Evolutionary conservation across 2,797 vertebrate species (phyloP), one percentile per base, ranked within the genome.

Genomic region (Molossus alvarezi): DNA sequence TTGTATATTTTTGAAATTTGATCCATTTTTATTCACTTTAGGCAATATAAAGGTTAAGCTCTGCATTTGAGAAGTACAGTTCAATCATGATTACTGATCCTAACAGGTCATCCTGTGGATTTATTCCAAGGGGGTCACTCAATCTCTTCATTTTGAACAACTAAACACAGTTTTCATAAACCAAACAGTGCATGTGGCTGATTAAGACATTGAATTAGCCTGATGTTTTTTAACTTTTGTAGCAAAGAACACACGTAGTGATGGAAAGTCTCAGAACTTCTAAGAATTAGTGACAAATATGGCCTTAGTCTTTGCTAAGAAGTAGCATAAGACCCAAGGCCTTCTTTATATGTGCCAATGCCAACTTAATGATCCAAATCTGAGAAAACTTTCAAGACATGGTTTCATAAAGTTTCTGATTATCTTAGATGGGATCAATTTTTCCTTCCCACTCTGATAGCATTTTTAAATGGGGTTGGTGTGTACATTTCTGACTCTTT

Each of bases 1-100:
- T 80, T 76, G 65, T 75, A 58, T 41, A 77, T 55, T 97, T 96
- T 88, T 76, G 87, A 94, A 97, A 92, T 64, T 25, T 29, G 53
- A 91, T 89, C 48, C 58, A 53, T 90, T 94, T 93, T 94, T 81
- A 80, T 81, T 95, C 85, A 86, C 20, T 80, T 72, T 14, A 62
- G 25, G 29, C 14, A 51, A 75, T 45, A 69, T 51, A 76, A 94
- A 97, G 80, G 84, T 96, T 94, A 91, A 88, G 88, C 17, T 96
- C 64, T 86, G n/a, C 37, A 57, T 85, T 90, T 96, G 90, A 95
- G 79, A 95, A 90, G 55, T 67, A 62, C 8, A 33, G 29, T 64
- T 79, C 33, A 85, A 27, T 86, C 10, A 18, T 51, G n/a, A 83
- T 76, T 86, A 62, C 48, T 86, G 83, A 83, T 73, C 57, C 29